Percentiles rank a stretch among this genome's conserved stretches.
Evolutionary conservation across 1,140 invertebrate genomes (phyloP).

Genomic region (Drosophila bocki): DNA sequence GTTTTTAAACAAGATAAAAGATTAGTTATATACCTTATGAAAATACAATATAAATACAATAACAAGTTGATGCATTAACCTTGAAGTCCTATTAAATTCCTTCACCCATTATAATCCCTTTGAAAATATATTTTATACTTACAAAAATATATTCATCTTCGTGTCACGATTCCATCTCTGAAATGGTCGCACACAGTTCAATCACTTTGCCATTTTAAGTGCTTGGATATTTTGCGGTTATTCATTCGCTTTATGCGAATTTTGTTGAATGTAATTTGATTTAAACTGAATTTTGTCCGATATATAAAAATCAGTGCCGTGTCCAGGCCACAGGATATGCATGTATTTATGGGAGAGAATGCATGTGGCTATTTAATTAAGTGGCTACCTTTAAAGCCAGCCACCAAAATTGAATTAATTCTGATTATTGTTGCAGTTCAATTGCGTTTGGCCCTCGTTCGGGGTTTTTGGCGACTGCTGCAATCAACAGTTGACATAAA

Average conservation of each 20-base stretch:
- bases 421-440: constrained; percentile 45
- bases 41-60: too few relatives aligned
- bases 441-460: background rate
- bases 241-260: constrained; percentile 73
- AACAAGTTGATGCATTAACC: too few relatives aligned
- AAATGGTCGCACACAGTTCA: constrained; percentile 62
- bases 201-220: constrained; percentile 80
- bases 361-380: constrained; percentile 68
- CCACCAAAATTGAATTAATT: constrained; percentile 72
- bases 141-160: background rate
- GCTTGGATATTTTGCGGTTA: constrained; percentile 77
- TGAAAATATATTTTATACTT: background rate
- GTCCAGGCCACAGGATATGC: constrained; percentile 50
- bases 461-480: constrained; percentile 21
- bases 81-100: too few relatives aligned
- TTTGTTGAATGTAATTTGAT: constrained; percentile 78
- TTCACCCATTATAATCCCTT: too few relatives aligned
- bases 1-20: background rate
- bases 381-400: constrained; percentile 59
- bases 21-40: too few relatives aligned
- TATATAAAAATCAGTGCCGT: constrained; percentile 47
- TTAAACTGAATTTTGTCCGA: constrained; percentile 47
- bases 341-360: constrained; percentile 11
- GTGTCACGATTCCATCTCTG: constrained; percentile 13
- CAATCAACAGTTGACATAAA: constrained; percentile 60